phyloP scores from a whole-genome alignment of 2,888 invertebrate genomes.

The Athalia cordata region DNA sequence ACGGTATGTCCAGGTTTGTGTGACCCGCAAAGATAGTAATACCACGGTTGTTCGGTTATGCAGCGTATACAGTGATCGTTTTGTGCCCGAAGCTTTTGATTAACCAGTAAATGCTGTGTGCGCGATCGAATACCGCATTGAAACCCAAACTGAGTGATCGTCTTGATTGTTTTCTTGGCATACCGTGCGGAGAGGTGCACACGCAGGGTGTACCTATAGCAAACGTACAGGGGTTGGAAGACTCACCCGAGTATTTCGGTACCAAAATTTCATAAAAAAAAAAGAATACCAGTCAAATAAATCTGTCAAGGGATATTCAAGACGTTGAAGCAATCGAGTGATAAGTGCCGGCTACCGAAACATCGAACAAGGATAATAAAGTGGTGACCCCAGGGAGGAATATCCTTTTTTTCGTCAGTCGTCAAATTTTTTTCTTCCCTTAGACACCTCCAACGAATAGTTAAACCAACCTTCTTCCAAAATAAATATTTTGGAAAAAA shows the following conservation, averaged over 20 bases:
- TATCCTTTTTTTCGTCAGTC: too few relatives aligned
- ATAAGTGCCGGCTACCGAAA: neutral
- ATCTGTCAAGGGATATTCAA: neutral
- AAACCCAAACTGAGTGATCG: conserved; percentile 13
- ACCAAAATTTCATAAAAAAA: neutral
- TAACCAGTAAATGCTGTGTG: conserved; percentile 37
- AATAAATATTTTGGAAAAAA: too few relatives aligned
- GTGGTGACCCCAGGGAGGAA: too few relatives aligned
- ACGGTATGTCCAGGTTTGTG: too few relatives aligned
- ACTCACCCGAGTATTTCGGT: conserved; percentile 2
- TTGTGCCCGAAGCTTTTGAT: conserved; percentile 26
- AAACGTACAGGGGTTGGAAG: neutral
- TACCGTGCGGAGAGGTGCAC: neutral
- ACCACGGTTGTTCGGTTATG: neutral
- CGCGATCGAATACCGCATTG: conserved; percentile 31
- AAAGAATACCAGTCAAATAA: neutral
- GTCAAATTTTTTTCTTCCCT: too few relatives aligned
- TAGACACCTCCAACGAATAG: too few relatives aligned
- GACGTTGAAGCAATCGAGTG: conserved; percentile 16
- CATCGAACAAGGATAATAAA: too few relatives aligned
- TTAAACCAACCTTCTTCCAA: too few relatives aligned
- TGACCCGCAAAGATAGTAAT: neutral
- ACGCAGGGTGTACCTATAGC: neutral
- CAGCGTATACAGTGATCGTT: conserved; percentile 27
- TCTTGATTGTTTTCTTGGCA: conserved; percentile 36